Percentiles rank a stretch among this genome's conserved stretches.
phyloP scores from a whole-genome alignment of 2,113 vertebrate genomes.

The Tetrax tetrax region DNA sequence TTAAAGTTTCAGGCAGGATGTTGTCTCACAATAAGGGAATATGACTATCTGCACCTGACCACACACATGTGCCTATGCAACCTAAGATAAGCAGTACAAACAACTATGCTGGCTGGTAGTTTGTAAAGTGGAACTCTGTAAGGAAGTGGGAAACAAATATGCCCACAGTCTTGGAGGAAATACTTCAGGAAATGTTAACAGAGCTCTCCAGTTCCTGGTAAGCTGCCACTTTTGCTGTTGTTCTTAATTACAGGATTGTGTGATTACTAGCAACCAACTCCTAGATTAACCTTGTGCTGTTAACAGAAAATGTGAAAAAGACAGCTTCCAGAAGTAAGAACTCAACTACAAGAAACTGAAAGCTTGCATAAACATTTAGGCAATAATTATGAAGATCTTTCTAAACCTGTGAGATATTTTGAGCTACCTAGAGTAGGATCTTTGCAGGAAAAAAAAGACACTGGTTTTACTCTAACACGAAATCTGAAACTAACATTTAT shows the following conservation, averaged over 20 bases:
- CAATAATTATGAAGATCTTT: background rate
- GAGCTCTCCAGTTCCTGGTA: background rate
- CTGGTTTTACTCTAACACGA: background rate
- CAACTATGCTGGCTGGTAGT: background rate
- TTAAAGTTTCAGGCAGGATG: background rate
- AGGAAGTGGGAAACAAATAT: background rate
- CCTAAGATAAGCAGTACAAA: background rate
- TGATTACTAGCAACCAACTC: background rate
- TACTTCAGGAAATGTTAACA: background rate
- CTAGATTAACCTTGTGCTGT: background rate
- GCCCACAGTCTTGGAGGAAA: background rate
- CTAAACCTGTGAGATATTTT: background rate
- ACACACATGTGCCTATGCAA: background rate
- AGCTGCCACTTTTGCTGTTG: background rate
- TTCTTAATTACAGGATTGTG: background rate
- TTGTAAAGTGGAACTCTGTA: background rate
- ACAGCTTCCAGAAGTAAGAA: background rate
- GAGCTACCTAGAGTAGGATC: background rate
- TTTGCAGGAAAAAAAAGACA: background rate
- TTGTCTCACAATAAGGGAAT: background rate
- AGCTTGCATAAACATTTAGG: background rate
- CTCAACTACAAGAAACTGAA: background rate
- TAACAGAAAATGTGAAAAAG: background rate
- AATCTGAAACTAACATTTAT: background rate
- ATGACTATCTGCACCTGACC: background rate